Base-by-base conservation (phyloP, 2,888 invertebrate species). In the Autographa pulchrina region DNA sequence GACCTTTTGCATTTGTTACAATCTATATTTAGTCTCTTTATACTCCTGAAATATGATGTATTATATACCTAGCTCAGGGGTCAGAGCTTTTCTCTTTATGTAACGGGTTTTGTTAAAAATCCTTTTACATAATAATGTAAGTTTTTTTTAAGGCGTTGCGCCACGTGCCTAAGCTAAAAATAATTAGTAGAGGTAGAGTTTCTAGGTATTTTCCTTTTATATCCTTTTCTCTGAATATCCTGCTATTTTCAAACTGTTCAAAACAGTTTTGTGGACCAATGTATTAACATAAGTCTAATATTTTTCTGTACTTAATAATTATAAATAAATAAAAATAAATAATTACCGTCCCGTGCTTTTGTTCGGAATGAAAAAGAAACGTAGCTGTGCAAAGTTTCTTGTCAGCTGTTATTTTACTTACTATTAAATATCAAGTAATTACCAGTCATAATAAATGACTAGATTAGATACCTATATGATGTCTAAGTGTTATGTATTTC, bases 151-250 rank as follows among this genome's bases (percentile, higher is more conserved):
- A 8, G 35, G 35, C 35, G 8, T 35, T 35, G 8, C 35, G 35
- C 35, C 2, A 8, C 6, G 35, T 35, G 35, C 7, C 35, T 35
- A 3, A 3, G 38, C 8, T 25, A 38, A 38, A 2, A 11, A 38
- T 38, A 38, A 2, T n/a, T 6, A 16, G 6, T 16, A 48, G 8
- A n/a, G 1, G 2, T 3, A n/a, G n/a, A 48, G 48, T 48, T 48
- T 14, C n/a, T n/a, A 48, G 48, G n/a, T 48, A 43, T 48, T 48
- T n/a, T 48, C n/a, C 48, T 48, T 48, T 48, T n/a, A n/a, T n/a
- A 48, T 2, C 48, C n/a, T 48, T 5, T 48, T 48, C n/a, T 16
- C 43, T 16, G 5, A 14, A 5, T 14, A 6, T 2, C n/a, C n/a
- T 7, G n/a, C 4, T 16, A 43, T 43, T 16, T 5, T n/a, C n/a